Percentiles rank a stretch among this genome's conserved stretches.
Evolutionary conservation across 2,797 vertebrate species (phyloP).

Genomic region (Hypotaenidia philippensis): DNA sequence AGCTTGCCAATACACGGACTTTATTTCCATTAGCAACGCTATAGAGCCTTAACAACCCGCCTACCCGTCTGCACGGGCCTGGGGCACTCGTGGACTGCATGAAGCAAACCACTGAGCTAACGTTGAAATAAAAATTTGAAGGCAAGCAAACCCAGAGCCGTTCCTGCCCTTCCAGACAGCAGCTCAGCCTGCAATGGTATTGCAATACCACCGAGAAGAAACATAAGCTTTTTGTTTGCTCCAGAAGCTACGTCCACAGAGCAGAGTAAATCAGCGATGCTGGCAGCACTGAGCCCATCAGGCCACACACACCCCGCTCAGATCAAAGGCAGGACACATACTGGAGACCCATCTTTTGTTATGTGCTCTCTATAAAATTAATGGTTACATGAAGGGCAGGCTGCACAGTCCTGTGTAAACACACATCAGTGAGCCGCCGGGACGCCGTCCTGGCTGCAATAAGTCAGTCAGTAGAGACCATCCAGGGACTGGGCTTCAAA

Average conservation of each 20-base stretch:
- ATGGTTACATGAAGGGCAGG: slow-evolving; percentile 9
- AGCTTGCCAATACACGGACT: slow-evolving; percentile 7
- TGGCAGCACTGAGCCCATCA: not conserved
- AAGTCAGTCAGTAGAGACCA: not conserved
- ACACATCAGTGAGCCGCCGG: not conserved
- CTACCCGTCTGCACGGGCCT: not conserved
- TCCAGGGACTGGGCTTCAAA: not conserved
- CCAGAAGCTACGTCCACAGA: not conserved
- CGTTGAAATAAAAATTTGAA: not conserved
- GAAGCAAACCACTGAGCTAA: not conserved
- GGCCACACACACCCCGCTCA: not conserved
- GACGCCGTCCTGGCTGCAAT: not conserved
- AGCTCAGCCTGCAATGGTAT: not conserved
- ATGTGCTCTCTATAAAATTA: slow-evolving; percentile 57
- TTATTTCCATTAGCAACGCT: slow-evolving; percentile 45
- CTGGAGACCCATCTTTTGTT: slow-evolving; percentile 19
- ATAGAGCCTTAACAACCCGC: not conserved
- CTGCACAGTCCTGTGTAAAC: slow-evolving; percentile 46
- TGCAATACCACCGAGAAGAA: not conserved
- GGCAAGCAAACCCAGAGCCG: not conserved
- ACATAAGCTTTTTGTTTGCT: not conserved
- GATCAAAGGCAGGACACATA: slow-evolving; percentile 57
- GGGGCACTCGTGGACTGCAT: not conserved
- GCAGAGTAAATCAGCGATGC: slow-evolving; percentile 22
- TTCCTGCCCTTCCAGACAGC: not conserved